Evolutionary conservation across 2,797 vertebrate genomes (phyloP), one percentile per base, ranked within the genome.

Genomic region (Hylomyscus alleni): DNA sequence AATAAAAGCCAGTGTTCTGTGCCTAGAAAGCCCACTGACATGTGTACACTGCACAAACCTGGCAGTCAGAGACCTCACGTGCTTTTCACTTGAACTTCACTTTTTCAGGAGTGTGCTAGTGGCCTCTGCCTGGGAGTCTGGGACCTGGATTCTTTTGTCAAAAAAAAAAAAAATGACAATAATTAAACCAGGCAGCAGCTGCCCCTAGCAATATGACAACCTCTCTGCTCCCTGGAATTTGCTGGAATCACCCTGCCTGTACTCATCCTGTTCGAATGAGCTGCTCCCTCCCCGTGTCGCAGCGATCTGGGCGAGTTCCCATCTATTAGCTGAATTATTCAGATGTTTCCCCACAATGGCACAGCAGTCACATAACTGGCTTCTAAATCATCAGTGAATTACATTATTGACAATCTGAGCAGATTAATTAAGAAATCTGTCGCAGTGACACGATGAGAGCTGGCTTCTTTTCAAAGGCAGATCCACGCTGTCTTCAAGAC

Each of bases 291-390:
- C 82, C 94, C 1, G 22, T 22, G 62, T 86, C 92, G 91, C 54
- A 15, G 88, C 84, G 20, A 54, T 77, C 97, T 85, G 94, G 95
- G 97, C 69, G 80, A 90, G 95, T 60, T 95, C 96, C 94, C 90
- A 34, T 94, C 97, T 65, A 97, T 94, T 91, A 97, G 96, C 93
- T 92, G 96, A 97, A 95, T 97, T 96, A 96, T 93, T 97, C 95
- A 95, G 91, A 90, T 97, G 96, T 96, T 97, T 97, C 80, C 97
- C 97, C 97, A 97, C 96, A 96, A 93, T 40, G 87, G 95, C 95
- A 73, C 95, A 87, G 90, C 52, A 84, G 56, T 87, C 93, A 56
- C 47, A 24, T 81, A 96, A 95, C 97, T 78, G 83, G 95, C 94
- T 95, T 94, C 95, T 87, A 94, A 95, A 92, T 94, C 97, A 96